A percentile compares a stretch with the other conserved stretches of the same genome.
phyloP scores from a whole-genome alignment of 2,113 vertebrate species.

The Odontesthes bonariensis region DNA sequence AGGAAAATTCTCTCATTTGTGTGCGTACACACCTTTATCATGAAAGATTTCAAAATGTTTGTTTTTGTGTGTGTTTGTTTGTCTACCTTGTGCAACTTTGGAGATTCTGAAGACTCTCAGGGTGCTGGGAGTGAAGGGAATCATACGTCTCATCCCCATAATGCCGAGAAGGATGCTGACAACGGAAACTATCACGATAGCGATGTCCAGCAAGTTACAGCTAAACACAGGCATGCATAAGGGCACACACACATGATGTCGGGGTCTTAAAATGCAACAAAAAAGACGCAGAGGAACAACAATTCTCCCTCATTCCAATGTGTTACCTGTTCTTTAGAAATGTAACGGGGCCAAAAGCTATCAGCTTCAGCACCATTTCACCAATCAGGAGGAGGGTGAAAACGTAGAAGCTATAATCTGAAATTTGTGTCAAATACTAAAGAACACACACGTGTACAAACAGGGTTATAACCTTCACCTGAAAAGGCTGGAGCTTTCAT shows the following conservation, averaged over 20 bases:
- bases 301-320: neutral
- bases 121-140: constrained; percentile 7
- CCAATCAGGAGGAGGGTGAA: neutral
- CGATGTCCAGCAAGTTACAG: constrained; percentile 15
- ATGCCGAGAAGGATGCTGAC: neutral
- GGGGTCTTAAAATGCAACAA: neutral
- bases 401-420: neutral
- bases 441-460: neutral
- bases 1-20: neutral
- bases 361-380: neutral
- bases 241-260: too few relatives aligned
- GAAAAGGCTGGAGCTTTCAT: too few relatives aligned
- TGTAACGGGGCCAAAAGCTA: neutral
- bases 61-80: neutral
- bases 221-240: neutral
- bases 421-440: neutral
- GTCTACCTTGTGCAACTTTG: constrained; percentile 11
- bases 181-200: neutral
- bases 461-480: neutral
- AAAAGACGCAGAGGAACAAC: neutral
- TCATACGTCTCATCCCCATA: neutral
- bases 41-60: neutral
- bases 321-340: neutral
- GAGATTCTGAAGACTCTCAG: neutral
- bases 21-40: neutral